These are phyloP conservation scores for Cyphomyrmex costatus DNA, from an alignment of 1,140 invertebrate species.

Conservation along the genomic window DNA sequence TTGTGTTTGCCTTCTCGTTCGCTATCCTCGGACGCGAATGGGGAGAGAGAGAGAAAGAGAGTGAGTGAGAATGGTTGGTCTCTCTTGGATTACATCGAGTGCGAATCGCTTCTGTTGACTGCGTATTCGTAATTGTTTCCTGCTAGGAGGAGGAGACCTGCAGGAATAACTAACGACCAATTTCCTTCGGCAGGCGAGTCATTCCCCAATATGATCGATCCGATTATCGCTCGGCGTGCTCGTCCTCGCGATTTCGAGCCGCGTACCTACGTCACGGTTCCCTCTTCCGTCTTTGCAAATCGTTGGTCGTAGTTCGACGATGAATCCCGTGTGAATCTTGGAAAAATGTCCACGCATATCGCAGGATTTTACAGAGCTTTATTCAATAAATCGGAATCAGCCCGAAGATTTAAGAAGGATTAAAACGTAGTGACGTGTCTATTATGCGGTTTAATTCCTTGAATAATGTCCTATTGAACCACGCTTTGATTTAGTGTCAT, in stretches of 20 bases:
- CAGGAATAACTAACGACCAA: conserved; percentile 73
- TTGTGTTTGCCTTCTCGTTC: conserved; percentile 47
- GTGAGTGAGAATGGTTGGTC: conserved; percentile 4
- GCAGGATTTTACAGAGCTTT: conserved; percentile 26
- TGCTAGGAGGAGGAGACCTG: conserved; percentile 64
- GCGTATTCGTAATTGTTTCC: conserved; percentile 74
- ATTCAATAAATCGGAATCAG: conserved; percentile 15
- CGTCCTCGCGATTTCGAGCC: conserved; percentile 55
- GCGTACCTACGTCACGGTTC: conserved; percentile 54
- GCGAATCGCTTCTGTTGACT: conserved; percentile 68
- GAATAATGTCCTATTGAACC: background rate
- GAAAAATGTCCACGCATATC: conserved; percentile 17
- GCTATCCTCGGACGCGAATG: conserved; percentile 45
- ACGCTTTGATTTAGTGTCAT: background rate
- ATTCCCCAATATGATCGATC: conserved; percentile 68
- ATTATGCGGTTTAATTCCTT: conserved; percentile 24
- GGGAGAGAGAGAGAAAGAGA: conserved; percentile 34
- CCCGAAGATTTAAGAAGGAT: conserved; percentile 21
- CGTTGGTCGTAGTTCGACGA: conserved; percentile 5
- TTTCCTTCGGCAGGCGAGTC: conserved; percentile 72
- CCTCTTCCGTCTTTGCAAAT: conserved; percentile 46
- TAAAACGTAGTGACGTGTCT: conserved; percentile 6
- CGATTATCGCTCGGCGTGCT: conserved; percentile 65
- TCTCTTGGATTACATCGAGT: background rate
- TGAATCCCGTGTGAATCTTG: background rate